Conservation (phyloP, 2,113 vertebrate genomes). For the Trematomus loennbergii region DNA sequence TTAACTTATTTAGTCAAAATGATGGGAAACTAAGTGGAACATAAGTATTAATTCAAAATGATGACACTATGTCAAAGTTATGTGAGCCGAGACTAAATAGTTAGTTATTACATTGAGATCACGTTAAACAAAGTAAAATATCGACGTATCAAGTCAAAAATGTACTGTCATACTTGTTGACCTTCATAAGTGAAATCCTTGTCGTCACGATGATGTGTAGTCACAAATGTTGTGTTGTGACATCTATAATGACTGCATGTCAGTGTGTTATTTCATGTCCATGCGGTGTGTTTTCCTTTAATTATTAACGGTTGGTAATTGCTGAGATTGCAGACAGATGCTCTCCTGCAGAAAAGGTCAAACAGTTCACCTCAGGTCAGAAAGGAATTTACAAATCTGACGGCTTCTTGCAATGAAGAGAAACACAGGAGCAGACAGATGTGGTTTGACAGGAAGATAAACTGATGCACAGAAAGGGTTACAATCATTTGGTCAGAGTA, state of each 20-base stretch:
- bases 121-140: too few species aligned
- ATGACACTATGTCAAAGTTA: background rate
- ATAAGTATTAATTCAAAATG: background rate
- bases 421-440: slow-evolving; percentile 24
- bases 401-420: background rate
- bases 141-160: background rate
- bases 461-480: background rate
- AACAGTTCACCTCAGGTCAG: slow-evolving; percentile 11
- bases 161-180: background rate
- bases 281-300: background rate
- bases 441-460: background rate
- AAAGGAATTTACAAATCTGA: background rate
- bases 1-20: background rate
- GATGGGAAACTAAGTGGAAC: too few species aligned
- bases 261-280: too few species aligned
- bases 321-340: slow-evolving; percentile 17
- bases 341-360: slow-evolving; percentile 15
- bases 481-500: background rate
- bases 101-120: too few species aligned
- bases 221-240: background rate
- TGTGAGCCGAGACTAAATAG: too few species aligned
- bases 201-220: background rate
- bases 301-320: background rate
- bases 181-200: background rate
- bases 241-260: background rate